Evolutionary conservation across 2,797 vertebrate genomes (phyloP).

Genomic region (Erpetoichthys calabaricus): DNA sequence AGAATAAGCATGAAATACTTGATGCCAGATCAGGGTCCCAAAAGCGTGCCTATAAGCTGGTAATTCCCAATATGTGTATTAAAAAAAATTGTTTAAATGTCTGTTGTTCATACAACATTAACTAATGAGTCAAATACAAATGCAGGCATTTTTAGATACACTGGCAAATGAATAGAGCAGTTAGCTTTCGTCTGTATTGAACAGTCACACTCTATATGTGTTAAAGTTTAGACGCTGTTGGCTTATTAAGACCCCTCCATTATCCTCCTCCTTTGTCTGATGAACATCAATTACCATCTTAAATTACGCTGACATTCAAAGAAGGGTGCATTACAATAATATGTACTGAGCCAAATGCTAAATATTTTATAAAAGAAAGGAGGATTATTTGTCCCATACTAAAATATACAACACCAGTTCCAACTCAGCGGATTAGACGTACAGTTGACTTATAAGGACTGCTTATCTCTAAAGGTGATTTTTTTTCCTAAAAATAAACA

Average conservation of each 20-base stretch:
- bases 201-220: neutral
- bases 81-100: no score
- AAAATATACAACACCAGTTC: conserved; percentile 14
- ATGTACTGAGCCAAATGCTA: conserved; percentile 49
- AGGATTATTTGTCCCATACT: conserved; percentile 24
- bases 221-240: conserved; percentile 3
- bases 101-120: no score
- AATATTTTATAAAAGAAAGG: conserved; percentile 49
- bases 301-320: conserved; percentile 44
- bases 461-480: conserved; percentile 7
- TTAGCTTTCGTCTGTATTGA: neutral
- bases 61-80: no score
- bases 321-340: conserved; percentile 30
- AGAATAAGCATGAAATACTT: no score
- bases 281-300: conserved; percentile 40
- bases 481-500: no score
- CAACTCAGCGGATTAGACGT: conserved; percentile 16
- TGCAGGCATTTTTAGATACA: neutral
- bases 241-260: conserved; percentile 26
- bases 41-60: no score
- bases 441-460: conserved; percentile 14
- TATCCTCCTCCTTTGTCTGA: conserved; percentile 43
- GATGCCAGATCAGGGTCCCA: no score
- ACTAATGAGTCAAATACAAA: no score
- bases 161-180: neutral